Evolutionary conservation across 1,140 invertebrate genomes (phyloP), one percentile per base, ranked within the genome.

Genomic region (Eubasilissa regina): DNA sequence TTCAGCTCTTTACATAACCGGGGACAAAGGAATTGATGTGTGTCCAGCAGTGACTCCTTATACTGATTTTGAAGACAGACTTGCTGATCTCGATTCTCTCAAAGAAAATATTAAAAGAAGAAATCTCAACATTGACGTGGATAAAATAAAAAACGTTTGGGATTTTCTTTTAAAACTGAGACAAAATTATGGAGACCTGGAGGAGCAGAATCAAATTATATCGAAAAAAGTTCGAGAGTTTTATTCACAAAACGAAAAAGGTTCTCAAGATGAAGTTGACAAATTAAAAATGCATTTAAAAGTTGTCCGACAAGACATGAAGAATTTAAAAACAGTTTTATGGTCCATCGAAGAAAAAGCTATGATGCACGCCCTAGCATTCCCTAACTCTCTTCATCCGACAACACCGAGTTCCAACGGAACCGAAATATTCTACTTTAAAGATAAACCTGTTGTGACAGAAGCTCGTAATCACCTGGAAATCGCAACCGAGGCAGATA

Each of bases 331-430:
- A 84, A 81, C 88, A 17, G 86, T 86, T 72, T 80, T 92, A 4
- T 92, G 91, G 89, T 89, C 90, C 13, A 83, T 94, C 55, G 92
- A 94, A 83, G 92, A 93, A 83, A 85, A 86, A 68, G 87, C 92
- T 0, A 86, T 93, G 7, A 68, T 90, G 15, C 86, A 89, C 85
- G 84, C 89, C 66, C 86, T 95, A 53, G 89, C 89, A 83, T 83
- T 95, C 62, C 94, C 94, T 0, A 95, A 94, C 84, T 80, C 84
- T 70, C 82, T 95, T 19, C 92, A 95, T 86, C 73, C 85, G n/a
- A 86, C 85, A 56, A 94, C 93, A 35, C 93, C 94, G 4, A 43
- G 83, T 19, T 55, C 83, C 4, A 77, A 85, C 58, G 83, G 87
- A 43, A 21, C 86, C n/a, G 80, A 92, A 80, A 48, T 93, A 17